These are phyloP conservation scores for Aythya baeri DNA, from an alignment of 2,113 vertebrate genomes.

Conservation along the genomic window DNA sequence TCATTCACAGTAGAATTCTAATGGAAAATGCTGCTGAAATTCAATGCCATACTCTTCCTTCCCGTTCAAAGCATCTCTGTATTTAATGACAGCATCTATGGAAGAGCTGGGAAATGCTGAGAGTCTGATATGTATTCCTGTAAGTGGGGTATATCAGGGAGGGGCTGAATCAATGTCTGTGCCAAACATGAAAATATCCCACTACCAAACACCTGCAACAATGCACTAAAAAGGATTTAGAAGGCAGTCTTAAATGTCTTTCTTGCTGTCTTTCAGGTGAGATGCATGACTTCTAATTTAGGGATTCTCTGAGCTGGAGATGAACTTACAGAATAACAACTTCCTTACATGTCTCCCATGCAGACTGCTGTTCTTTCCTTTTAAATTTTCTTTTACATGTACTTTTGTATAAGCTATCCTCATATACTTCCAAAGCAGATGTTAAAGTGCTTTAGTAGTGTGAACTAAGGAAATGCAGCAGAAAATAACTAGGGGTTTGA, in stretches of 20 bases:
- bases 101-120: background rate
- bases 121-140: background rate
- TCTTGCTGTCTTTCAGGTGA: background rate
- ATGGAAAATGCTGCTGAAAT: background rate
- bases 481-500: background rate
- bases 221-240: background rate
- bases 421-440: background rate
- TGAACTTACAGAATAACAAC: background rate
- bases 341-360: background rate
- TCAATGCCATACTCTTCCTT: background rate
- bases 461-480: background rate
- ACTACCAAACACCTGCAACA: background rate
- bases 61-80: background rate
- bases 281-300: background rate
- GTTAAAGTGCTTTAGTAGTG: background rate
- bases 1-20: background rate
- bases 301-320: background rate
- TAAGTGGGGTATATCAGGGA: background rate
- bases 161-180: background rate
- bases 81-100: background rate
- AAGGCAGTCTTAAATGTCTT: background rate
- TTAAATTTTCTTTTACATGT: background rate
- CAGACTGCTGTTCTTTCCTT: background rate
- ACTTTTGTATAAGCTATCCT: background rate
- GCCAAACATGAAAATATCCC: background rate